A percentile compares a stretch with the other conserved stretches of the same genome.
phyloP scores from a whole-genome alignment of 2,888 invertebrate species.

The Cataglyphis albicans region DNA sequence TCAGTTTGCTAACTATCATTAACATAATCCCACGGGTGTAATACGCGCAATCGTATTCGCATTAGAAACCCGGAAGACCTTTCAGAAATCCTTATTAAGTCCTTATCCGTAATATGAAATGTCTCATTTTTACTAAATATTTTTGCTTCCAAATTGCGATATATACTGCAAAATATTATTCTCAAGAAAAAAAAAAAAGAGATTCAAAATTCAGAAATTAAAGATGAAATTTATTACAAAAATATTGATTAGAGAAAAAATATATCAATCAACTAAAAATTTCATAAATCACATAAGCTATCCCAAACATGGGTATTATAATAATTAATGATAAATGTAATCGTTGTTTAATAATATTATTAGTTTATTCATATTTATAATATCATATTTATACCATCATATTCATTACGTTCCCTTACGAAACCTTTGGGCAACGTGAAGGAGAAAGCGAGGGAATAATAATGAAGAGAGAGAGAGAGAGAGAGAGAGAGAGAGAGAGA shows the following conservation, averaged over 20 bases:
- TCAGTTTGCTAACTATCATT: conserved; percentile 54
- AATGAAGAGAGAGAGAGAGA: neutral
- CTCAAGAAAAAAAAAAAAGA: neutral
- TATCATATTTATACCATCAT: conserved; percentile 19
- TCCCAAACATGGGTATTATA: conserved; percentile 6
- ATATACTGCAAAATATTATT: neutral
- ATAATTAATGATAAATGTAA: conserved; percentile 16
- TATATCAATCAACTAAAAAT: neutral
- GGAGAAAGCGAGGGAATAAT: neutral
- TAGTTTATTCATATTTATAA: conserved; percentile 9
- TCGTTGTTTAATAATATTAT: conserved; percentile 27
- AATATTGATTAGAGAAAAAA: neutral
- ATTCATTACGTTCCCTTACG: conserved; percentile 27
- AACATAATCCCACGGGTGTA: conserved; percentile 46
- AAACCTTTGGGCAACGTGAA: conserved; percentile 5
- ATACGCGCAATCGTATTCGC: conserved; percentile 24
- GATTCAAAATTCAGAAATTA: neutral
- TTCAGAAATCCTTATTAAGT: conserved; percentile 7
- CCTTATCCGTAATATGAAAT: neutral
- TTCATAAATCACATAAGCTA: neutral
- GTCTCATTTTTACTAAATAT: neutral
- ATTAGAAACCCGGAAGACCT: conserved; percentile 25
- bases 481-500: neutral
- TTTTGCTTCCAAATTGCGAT: neutral
- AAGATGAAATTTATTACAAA: neutral